Conservation (phyloP, 2,797 vertebrate species). For the Anniella stebbinsi region DNA sequence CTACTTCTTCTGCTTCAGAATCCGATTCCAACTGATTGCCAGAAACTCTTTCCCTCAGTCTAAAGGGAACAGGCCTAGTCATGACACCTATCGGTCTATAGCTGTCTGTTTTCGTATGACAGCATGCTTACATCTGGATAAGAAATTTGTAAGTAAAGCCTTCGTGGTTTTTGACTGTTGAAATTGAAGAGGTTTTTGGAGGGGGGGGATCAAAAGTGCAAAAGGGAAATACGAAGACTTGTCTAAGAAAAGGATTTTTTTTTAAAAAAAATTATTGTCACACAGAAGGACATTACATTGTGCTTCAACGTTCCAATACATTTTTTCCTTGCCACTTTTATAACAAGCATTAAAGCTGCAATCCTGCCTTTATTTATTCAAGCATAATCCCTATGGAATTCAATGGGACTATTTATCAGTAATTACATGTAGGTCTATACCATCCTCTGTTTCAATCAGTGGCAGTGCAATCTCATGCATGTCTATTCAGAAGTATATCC, state of each 20-base stretch:
- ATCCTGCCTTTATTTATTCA: neutral
- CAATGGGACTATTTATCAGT: neutral
- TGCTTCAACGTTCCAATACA: neutral
- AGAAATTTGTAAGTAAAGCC: conserved; percentile 2
- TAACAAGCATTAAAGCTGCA: conserved; percentile 24
- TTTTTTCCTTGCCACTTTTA: neutral
- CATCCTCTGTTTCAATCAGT: neutral
- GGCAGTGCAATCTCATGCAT: neutral
- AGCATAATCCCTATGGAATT: neutral
- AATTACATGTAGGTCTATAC: no score
- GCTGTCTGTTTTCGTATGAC: neutral
- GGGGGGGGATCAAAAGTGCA: conserved; percentile 26
- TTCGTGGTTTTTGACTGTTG: neutral
- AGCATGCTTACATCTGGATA: neutral
- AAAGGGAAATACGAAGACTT: neutral
- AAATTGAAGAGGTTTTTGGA: neutral
- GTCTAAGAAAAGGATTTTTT: neutral
- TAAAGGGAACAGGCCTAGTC: no score
- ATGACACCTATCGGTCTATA: no score
- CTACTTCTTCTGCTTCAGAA: no score
- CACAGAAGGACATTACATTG: conserved; percentile 24
- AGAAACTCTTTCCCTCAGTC: no score
- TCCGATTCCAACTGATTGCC: no score
- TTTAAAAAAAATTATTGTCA: conserved; percentile 21
- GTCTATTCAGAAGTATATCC: neutral